Base-by-base conservation (phyloP, 2,888 invertebrate genomes). In the Pemphredon lugubris region DNA sequence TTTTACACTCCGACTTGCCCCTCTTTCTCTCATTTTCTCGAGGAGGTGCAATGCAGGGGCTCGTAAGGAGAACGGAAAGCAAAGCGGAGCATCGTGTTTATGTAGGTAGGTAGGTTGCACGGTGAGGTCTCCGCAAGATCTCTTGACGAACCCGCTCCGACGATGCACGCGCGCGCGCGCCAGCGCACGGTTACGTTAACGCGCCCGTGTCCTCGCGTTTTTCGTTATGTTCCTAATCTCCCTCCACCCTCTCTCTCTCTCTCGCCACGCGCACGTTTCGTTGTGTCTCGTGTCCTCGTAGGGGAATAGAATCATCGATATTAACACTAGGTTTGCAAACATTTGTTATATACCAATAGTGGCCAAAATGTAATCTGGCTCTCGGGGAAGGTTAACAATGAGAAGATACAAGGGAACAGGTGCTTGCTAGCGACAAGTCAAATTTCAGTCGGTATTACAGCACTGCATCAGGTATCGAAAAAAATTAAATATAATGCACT, bases 61-160 rank as follows among this genome's bases (percentile, higher is more conserved):
- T 71, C 75, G 81, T 83, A 83, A 82, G 82, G 82, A 82, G 83
- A 83, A 77, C 81, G 83, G 79, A 77, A 79, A 79, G 82, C 82
- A 81, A 82, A 81, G 81, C 79, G 81, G 81, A 81, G 82, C 81
- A 80, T 77, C 82, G 77, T 77, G 73, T 82, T 82, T 82, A 82
- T 82, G 82, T 82, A 82, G 82, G 82, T 82, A 82, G 82, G 82
- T 82, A 82, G 82, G 82, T 82, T 82, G 82, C 79, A 54, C 74
- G 73, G 57, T 72, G 75, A 79, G 61, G 69, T 64, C 79, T 70
- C 65, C 47, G 63, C 37, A 64, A 73, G 69, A 78, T 73, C 72
- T 78, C 73, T 58, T 54, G 34, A 57, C 54, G 44, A 63, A 64
- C 59, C 53, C 47, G 69, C 59, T 37, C 57, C 48, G 48, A 30